A percentile compares a stretch with the other conserved stretches of the same genome.
These are phyloP conservation scores for Muscicapa striata DNA, from an alignment of 2,797 vertebrate species.

Conservation along the genomic window DNA sequence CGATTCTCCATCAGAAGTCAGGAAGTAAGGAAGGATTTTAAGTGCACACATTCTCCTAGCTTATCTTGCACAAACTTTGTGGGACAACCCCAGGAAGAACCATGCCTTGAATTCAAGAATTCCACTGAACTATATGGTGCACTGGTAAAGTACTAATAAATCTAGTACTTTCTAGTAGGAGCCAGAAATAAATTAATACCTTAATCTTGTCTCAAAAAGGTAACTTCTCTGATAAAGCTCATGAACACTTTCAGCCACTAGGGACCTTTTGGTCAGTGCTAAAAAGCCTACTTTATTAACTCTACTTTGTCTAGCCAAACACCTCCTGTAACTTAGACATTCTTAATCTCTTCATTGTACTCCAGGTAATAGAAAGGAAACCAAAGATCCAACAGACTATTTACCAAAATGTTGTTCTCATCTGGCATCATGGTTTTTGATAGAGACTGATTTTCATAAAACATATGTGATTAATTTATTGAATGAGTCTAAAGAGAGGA, in stretches of 20 bases:
- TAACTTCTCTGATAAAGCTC: neutral
- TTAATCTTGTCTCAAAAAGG: neutral
- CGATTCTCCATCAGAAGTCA: neutral
- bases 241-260: neutral
- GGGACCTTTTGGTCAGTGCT: neutral
- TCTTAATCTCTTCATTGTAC: neutral
- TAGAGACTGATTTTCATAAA: neutral
- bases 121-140: neutral
- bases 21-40: neutral
- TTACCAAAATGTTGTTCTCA: neutral
- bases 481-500: neutral
- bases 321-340: neutral
- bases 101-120: neutral
- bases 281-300: neutral
- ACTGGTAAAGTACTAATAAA: neutral
- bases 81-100: neutral
- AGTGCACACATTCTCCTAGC: neutral
- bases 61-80: neutral
- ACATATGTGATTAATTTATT: neutral
- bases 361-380: neutral
- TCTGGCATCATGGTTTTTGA: neutral
- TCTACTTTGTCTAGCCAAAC: neutral
- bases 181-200: neutral
- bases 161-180: neutral
- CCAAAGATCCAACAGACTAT: neutral